Evolutionary conservation across 2,113 vertebrate species (phyloP).

Genomic region (Amazona guildingii): DNA sequence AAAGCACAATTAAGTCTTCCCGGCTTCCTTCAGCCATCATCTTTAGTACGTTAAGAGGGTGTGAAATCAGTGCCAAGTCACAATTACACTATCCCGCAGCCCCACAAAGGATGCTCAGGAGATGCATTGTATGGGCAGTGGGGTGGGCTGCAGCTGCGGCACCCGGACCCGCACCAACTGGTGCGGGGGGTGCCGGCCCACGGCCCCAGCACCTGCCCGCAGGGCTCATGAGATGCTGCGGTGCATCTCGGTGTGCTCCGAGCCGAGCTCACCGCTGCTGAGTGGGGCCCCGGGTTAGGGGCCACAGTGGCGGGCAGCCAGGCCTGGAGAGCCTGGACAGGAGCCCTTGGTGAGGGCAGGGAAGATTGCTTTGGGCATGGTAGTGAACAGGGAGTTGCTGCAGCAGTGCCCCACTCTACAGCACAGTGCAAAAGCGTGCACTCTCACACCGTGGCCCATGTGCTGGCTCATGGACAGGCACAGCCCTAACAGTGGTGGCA

Average conservation of each 20-base stretch:
- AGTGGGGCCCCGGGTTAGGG: rapidly evolving
- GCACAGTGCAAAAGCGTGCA: rapidly evolving
- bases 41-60: slow-evolving; percentile 69
- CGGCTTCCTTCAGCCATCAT: slow-evolving; percentile 61
- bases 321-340: rapidly evolving
- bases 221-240: not conserved
- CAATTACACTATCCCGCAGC: slow-evolving; percentile 51
- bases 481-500: rapidly evolving
- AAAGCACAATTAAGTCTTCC: slow-evolving; percentile 67
- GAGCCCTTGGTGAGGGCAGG: not conserved
- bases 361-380: not conserved
- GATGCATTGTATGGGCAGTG: slow-evolving; percentile 60
- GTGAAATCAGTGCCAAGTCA: slow-evolving; percentile 81
- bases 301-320: rapidly evolving
- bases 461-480: not conserved
- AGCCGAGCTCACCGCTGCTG: not conserved
- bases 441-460: rapidly evolving
- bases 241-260: not conserved
- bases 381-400: rapidly evolving
- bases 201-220: slow-evolving; percentile 69
- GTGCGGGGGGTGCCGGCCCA: slow-evolving; percentile 50
- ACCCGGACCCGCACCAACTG: slow-evolving; percentile 63
- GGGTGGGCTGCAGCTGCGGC: slow-evolving; percentile 67
- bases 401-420: rapidly evolving
- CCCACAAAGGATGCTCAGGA: slow-evolving; percentile 73